Percentiles rank a stretch among this genome's conserved stretches.
Evolutionary conservation across 2,113 vertebrate species (phyloP).

Genomic region (Oryzias celebensis): DNA sequence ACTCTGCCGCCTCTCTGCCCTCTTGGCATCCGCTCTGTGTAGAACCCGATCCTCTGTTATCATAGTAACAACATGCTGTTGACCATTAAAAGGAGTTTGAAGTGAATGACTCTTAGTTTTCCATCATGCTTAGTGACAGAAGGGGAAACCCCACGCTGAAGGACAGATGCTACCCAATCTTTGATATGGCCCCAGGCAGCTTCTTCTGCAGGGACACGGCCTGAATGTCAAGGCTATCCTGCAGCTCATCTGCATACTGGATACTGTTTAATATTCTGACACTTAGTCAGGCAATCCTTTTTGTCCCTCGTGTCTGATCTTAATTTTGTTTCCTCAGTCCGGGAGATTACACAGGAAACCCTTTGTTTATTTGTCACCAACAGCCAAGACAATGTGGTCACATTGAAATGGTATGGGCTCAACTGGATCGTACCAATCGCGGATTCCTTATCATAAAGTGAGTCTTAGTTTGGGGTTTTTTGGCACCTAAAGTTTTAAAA

Average conservation of each 20-base stretch:
- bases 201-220: slow-evolving; percentile 2
- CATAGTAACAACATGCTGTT: slow-evolving; percentile 50
- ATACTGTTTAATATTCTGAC: no score
- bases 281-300: no score
- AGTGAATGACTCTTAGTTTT: slow-evolving; percentile 47
- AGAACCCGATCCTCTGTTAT: slow-evolving; percentile 43
- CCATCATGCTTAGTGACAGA: slow-evolving; percentile 39
- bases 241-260: slow-evolving; percentile 12
- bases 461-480: no score
- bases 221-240: slow-evolving; percentile 50
- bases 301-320: no score
- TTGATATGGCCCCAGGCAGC: slow-evolving; percentile 45
- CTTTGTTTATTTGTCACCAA: no score
- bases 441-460: no score
- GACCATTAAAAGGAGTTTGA: slow-evolving; percentile 41
- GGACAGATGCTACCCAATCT: slow-evolving; percentile 11
- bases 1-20: background rate
- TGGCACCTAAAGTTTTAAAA: no score
- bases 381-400: no score
- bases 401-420: no score
- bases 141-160: slow-evolving; percentile 31
- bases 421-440: no score
- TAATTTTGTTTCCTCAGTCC: no score
- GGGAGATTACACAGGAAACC: no score
- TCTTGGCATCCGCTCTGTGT: slow-evolving; percentile 12